phyloP scores from a whole-genome alignment of 2,888 invertebrate species.

The Beris chalybata region DNA sequence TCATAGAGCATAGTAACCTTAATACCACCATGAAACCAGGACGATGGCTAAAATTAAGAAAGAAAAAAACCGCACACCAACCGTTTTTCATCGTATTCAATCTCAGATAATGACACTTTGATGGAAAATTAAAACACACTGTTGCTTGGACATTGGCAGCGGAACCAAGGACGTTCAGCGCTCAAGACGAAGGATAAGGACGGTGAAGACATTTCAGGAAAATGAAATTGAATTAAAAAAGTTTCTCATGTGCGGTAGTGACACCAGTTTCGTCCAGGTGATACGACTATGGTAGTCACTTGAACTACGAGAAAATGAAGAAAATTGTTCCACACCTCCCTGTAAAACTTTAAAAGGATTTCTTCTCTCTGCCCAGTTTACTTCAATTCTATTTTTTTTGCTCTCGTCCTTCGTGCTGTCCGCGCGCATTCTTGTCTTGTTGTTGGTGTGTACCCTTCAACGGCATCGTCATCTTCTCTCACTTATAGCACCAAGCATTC shows the following conservation, averaged over 20 bases:
- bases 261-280: conserved; percentile 22
- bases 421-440: too few relatives aligned
- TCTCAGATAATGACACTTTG: conserved; percentile 28
- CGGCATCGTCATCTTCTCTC: too few relatives aligned
- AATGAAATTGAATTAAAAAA: conserved; percentile 33
- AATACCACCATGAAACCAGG: too few relatives aligned
- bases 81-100: conserved; percentile 28
- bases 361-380: background rate
- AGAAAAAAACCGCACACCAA: conserved; percentile 26
- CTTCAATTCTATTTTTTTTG: background rate
- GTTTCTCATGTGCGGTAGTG: conserved; percentile 15
- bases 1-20: too few relatives aligned
- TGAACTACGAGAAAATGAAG: too few relatives aligned
- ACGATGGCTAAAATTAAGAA: conserved; percentile 4
- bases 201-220: conserved; percentile 19
- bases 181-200: conserved; percentile 5
- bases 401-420: too few relatives aligned
- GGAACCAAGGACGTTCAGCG: background rate
- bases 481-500: background rate
- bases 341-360: too few relatives aligned
- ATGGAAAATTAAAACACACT: conserved; percentile 29
- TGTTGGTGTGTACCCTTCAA: too few relatives aligned
- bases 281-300: background rate
- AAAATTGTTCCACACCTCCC: too few relatives aligned
- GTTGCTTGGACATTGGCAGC: conserved; percentile 26